A percentile compares a stretch with the other conserved stretches of the same genome.
phyloP scores from a whole-genome alignment of 37 sponge, comb jelly and placozoan genomes.

The Crambe crambe region DNA sequence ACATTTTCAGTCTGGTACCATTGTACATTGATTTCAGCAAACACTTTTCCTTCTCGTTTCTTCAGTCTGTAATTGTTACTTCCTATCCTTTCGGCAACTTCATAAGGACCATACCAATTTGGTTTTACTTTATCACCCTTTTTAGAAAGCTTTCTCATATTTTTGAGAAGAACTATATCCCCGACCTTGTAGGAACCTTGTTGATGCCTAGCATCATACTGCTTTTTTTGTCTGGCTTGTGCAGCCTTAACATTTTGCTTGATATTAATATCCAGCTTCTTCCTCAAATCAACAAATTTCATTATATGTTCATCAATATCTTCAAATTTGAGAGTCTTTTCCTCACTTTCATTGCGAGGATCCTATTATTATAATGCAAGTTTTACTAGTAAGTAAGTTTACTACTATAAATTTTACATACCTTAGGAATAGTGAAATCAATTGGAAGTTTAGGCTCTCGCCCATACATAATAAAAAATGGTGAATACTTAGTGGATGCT shows the following conservation, averaged over 20 bases:
- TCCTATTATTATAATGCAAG: neutral
- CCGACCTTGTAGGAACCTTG: slow-evolving; percentile 16
- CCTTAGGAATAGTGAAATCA: slow-evolving; percentile 10
- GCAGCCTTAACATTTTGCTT: slow-evolving; percentile 22
- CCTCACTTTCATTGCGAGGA: neutral
- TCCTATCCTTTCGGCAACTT: slow-evolving; percentile 13
- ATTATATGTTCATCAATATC: slow-evolving; percentile 3
- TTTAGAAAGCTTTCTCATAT: neutral
- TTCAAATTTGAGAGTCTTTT: slow-evolving; percentile 2
- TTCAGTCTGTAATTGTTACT: slow-evolving; percentile 7
- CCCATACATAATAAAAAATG: slow-evolving; percentile 27
- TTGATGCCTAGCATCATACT: slow-evolving; percentile 27
- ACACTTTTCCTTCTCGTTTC: neutral
- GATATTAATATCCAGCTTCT: neutral
- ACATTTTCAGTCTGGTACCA: neutral
- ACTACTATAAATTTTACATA: too few species aligned
- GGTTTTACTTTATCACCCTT: slow-evolving; percentile 15
- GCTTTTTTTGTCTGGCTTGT: slow-evolving; percentile 35
- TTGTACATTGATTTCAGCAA: neutral
- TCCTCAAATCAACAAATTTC: slow-evolving; percentile 5
- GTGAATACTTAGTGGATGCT: slow-evolving; percentile 35
- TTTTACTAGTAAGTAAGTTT: neutral
- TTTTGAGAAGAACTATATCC: neutral
- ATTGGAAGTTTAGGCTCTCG: slow-evolving; percentile 29
- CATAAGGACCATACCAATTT: slow-evolving; percentile 34